Conservation (phyloP, 2,797 vertebrate species). For the Lagodon rhomboides region DNA sequence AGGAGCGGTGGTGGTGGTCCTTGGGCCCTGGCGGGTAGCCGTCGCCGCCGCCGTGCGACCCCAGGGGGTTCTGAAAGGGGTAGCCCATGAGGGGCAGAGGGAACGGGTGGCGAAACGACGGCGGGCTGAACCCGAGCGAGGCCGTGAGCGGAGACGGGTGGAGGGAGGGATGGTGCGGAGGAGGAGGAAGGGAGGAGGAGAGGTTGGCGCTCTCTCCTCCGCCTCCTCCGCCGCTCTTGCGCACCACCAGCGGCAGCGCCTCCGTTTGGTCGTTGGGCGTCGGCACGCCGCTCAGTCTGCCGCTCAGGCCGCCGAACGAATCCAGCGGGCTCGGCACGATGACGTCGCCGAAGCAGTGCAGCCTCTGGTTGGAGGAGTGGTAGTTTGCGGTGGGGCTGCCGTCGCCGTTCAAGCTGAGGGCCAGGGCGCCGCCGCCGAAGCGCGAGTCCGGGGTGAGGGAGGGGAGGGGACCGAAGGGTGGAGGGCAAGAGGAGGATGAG, state of each 20-base stretch:
- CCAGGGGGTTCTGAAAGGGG: constrained; percentile 94
- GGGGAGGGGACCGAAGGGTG: constrained; percentile 90
- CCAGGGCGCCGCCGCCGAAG: constrained; percentile 71
- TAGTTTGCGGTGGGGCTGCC: constrained; percentile 90
- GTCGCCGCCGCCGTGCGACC: constrained; percentile 85
- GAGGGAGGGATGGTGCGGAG: constrained; percentile 89
- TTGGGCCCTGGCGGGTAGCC: constrained; percentile 90
- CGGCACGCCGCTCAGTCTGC: constrained; percentile 88
- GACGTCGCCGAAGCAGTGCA: constrained; percentile 97
- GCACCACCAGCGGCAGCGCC: constrained; percentile 96
- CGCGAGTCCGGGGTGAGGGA: constrained; percentile 83
- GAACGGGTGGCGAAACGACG: constrained; percentile 97
- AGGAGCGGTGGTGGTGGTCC: constrained; percentile 89
- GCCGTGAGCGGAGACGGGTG: constrained; percentile 95
- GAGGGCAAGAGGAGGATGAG: constrained; percentile 80
- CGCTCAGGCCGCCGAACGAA: constrained; percentile 89
- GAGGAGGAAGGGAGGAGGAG: constrained; percentile 86
- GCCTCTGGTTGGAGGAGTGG: constrained; percentile 94
- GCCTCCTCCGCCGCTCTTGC: constrained; percentile 85
- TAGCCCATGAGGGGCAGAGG: constrained; percentile 98
- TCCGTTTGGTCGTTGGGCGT: constrained; percentile 94
- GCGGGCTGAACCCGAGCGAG: constrained; percentile 93
- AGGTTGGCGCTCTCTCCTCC: constrained; percentile 61
- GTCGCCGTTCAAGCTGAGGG: constrained; percentile 83
- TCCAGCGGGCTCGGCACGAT: constrained; percentile 95